Evolutionary conservation across 2,888 invertebrate species (phyloP).

Genomic region (Mesoligia furuncula): DNA sequence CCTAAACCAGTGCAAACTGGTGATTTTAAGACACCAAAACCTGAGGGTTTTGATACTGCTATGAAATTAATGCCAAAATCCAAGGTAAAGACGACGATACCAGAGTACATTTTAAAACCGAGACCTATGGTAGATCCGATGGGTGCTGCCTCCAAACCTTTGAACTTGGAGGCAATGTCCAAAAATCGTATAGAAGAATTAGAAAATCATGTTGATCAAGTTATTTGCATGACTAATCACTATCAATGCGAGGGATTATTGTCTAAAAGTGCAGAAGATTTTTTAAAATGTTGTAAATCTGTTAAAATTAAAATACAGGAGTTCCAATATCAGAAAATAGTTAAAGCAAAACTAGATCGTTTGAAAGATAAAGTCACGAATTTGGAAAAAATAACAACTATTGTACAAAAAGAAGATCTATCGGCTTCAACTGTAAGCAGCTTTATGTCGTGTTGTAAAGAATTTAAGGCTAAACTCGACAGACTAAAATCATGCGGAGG

Average conservation of each 20-base stretch:
- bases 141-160: neutral
- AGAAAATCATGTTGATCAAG: slow-evolving; percentile 60
- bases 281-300: slow-evolving; percentile 66
- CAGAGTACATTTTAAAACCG: slow-evolving; percentile 19
- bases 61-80: neutral
- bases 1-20: neutral
- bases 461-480: slow-evolving; percentile 68
- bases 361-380: slow-evolving; percentile 62
- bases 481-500: slow-evolving; percentile 44
- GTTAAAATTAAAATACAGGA: slow-evolving; percentile 68
- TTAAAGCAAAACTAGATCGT: slow-evolving; percentile 54
- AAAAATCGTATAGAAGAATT: slow-evolving; percentile 6
- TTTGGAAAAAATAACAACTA: slow-evolving; percentile 64
- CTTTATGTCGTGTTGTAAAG: slow-evolving; percentile 68
- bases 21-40: neutral
- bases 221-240: slow-evolving; percentile 65
- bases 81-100: neutral
- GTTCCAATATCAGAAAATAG: slow-evolving; percentile 31
- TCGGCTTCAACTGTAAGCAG: slow-evolving; percentile 61
- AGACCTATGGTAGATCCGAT: neutral
- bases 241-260: slow-evolving; percentile 67
- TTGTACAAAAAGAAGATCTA: slow-evolving; percentile 57
- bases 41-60: neutral
- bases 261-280: slow-evolving; percentile 64
- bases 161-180: neutral